Evolutionary conservation across 1,140 invertebrate species (phyloP).

Genomic region (Capitella teleta): DNA sequence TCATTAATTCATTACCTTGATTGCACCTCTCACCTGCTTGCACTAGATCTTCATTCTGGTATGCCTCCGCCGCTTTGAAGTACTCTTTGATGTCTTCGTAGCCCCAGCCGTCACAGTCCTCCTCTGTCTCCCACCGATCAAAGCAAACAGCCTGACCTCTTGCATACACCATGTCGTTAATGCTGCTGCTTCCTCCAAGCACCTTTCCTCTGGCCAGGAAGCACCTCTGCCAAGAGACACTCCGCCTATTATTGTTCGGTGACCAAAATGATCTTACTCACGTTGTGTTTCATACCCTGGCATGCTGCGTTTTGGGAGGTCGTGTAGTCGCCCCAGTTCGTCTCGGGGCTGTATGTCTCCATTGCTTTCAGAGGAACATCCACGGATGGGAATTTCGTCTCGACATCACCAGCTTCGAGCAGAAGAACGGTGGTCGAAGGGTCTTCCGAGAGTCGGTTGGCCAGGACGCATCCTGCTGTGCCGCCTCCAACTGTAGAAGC

Average conservation of each 20-base stretch:
- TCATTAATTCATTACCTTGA: no score
- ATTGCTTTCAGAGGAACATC: slow-evolving; percentile 45
- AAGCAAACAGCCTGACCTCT: slow-evolving; percentile 87
- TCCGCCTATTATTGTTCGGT: no score
- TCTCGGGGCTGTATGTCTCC: slow-evolving; percentile 42
- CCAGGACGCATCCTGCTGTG: slow-evolving; percentile 39
- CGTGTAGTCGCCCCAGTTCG: slow-evolving; percentile 47
- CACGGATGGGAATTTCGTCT: slow-evolving; percentile 15
- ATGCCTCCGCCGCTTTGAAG: slow-evolving; percentile 66
- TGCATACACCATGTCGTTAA: slow-evolving; percentile 93
- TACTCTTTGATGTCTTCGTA: slow-evolving; percentile 74
- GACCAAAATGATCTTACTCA: no score
- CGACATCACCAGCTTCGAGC: slow-evolving; percentile 45
- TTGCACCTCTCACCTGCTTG: no score
- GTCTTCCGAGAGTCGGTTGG: slow-evolving; percentile 33
- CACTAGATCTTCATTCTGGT: slow-evolving; percentile 13
- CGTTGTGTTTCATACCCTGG: no score
- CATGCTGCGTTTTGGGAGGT: slow-evolving; percentile 43
- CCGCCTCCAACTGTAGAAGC: slow-evolving; percentile 30
- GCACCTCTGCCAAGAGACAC: slow-evolving; percentile 26
- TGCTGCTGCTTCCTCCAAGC: slow-evolving; percentile 69
- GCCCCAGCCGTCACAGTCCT: slow-evolving; percentile 83
- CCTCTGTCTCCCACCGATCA: slow-evolving; percentile 71
- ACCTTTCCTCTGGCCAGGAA: slow-evolving; percentile 33
- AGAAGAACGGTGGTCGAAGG: slow-evolving; percentile 39